Evolutionary conservation across 2,888 invertebrate genomes (phyloP).

Genomic region (Metallyticus violacea): DNA sequence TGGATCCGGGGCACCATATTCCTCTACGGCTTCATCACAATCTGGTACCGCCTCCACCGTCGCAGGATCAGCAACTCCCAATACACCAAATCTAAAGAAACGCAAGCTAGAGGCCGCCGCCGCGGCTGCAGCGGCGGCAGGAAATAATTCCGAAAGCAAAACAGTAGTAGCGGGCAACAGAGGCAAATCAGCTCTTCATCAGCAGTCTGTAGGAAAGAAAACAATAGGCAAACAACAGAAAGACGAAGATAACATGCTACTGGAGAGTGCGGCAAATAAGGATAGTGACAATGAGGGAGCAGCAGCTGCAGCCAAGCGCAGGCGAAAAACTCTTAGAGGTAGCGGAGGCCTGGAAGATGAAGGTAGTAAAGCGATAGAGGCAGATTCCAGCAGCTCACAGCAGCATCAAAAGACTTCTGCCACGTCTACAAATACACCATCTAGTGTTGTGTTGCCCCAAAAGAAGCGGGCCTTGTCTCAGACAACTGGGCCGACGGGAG

Average conservation of each 20-base stretch:
- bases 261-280: constrained; percentile 41
- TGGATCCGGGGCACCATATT: constrained; percentile 35
- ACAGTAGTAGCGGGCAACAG: constrained; percentile 13
- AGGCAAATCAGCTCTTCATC: constrained; percentile 4
- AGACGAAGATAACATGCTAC: constrained; percentile 25
- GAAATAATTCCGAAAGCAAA: constrained; percentile 37
- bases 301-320: constrained; percentile 50
- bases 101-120: constrained; percentile 63
- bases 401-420: not conserved
- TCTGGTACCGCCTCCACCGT: constrained; percentile 29
- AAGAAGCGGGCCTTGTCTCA: constrained; percentile 54
- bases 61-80: constrained; percentile 36
- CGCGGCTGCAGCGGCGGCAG: constrained; percentile 43
- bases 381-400: constrained; percentile 36
- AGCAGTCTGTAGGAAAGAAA: constrained; percentile 22
- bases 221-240: constrained; percentile 24
- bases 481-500: not conserved
- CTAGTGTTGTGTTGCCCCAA: constrained; percentile 50
- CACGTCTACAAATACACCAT: constrained; percentile 36
- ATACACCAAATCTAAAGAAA: constrained; percentile 61
- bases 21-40: constrained; percentile 1
- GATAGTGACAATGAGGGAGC: constrained; percentile 49
- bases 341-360: constrained; percentile 43
- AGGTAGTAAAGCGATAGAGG: constrained; percentile 42
- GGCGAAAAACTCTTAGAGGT: constrained; percentile 45